A percentile compares a stretch with the other conserved stretches of the same genome.
phyloP scores from a whole-genome alignment of 2,797 vertebrate genomes.

The Syngnathus acus region DNA sequence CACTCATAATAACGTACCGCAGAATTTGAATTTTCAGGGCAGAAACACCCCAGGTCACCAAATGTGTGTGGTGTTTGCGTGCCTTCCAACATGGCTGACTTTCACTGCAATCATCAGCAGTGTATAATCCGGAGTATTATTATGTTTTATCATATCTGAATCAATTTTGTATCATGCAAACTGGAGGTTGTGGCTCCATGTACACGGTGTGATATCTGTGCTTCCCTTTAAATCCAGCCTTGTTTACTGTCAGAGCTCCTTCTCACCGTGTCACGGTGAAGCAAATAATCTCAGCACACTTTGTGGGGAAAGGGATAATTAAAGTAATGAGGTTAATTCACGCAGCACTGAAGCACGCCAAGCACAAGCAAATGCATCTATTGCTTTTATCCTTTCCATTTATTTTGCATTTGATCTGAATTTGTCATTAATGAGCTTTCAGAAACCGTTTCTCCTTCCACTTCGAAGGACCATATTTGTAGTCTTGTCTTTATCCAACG shows the following conservation, averaged over 20 bases:
- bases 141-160: neutral
- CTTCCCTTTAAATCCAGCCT: slow-evolving; percentile 11
- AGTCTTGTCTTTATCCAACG: neutral
- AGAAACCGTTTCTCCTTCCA: neutral
- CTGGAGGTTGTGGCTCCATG: slow-evolving; percentile 34
- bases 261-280: slow-evolving; percentile 39
- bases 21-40: slow-evolving; percentile 38
- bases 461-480: neutral
- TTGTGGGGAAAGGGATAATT: slow-evolving; percentile 53
- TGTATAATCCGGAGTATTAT: neutral
- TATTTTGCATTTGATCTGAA: slow-evolving; percentile 16
- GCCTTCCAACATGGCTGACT: slow-evolving; percentile 29
- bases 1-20: slow-evolving; percentile 40
- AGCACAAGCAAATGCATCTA: slow-evolving; percentile 19
- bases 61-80: slow-evolving; percentile 18
- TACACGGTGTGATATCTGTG: neutral
- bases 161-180: neutral
- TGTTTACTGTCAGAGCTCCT: slow-evolving; percentile 18
- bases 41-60: slow-evolving; percentile 39
- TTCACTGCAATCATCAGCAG: slow-evolving; percentile 12
- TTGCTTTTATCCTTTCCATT: slow-evolving; percentile 6
- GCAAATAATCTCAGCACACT: slow-evolving; percentile 51
- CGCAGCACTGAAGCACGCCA: slow-evolving; percentile 15
- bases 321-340: slow-evolving; percentile 51
- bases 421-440: slow-evolving; percentile 44